A percentile compares a stretch with the other conserved stretches of the same genome.
These are phyloP conservation scores for Leptoteleia sp. DNA, from an alignment of 1,140 invertebrate species.

Conservation along the genomic window DNA sequence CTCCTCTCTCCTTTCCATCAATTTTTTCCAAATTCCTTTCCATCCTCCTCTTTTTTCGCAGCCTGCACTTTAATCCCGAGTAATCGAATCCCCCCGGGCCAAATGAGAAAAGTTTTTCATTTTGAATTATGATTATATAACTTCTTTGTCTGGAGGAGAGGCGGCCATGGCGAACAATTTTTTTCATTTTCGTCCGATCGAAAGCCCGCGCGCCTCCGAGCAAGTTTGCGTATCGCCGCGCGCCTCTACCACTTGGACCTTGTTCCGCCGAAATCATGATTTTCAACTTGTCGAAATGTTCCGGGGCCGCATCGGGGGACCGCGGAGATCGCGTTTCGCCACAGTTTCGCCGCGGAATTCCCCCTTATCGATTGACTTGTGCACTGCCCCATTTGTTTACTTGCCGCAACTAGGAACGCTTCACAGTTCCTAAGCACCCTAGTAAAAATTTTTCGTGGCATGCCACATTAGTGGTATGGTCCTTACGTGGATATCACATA, in stretches of 20 bases:
- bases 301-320: too few relatives aligned
- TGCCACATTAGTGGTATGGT: too few relatives aligned
- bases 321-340: too few relatives aligned
- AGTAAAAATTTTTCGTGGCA: too few relatives aligned
- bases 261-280: background rate
- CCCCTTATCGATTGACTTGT: too few relatives aligned
- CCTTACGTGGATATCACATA: too few relatives aligned
- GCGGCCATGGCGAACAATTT: slow-evolving; percentile 17
- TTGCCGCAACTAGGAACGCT: too few relatives aligned
- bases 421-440: too few relatives aligned
- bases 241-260: slow-evolving; percentile 19
- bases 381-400: too few relatives aligned
- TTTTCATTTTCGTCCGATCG: slow-evolving; percentile 33
- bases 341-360: too few relatives aligned
- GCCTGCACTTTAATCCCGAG: slow-evolving; percentile 63
- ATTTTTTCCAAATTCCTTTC: slow-evolving; percentile 1
- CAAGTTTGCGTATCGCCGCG: slow-evolving; percentile 18
- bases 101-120: slow-evolving; percentile 68
- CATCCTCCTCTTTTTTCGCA: slow-evolving; percentile 23
- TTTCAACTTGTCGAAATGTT: too few relatives aligned
- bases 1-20: background rate
- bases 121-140: slow-evolving; percentile 67
- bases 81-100: slow-evolving; percentile 61
- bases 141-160: slow-evolving; percentile 59
- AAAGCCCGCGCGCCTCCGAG: slow-evolving; percentile 24